A percentile compares a stretch with the other conserved stretches of the same genome.
These are phyloP conservation scores for Astropecten irregularis DNA, from an alignment of 53 echinoderm and acorn worm genomes.

Conservation along the genomic window DNA sequence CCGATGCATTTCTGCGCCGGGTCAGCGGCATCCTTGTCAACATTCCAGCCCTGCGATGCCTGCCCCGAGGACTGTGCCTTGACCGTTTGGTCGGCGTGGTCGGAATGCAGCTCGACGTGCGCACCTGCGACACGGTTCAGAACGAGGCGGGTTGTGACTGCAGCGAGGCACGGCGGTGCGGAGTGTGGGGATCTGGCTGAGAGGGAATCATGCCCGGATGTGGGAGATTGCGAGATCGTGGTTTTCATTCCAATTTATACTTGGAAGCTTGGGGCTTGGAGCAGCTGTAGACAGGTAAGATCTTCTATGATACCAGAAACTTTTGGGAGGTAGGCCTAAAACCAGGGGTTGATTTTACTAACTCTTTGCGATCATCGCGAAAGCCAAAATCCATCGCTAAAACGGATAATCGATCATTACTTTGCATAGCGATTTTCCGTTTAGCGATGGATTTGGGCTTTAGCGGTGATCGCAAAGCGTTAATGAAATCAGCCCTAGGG, in stretches of 20 bases:
- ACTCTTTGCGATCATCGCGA: too few species aligned
- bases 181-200: conserved; percentile 80
- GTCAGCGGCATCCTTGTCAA: neutral
- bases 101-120: conserved; percentile 81
- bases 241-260: conserved; percentile 63
- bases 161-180: conserved; percentile 64
- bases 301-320: neutral
- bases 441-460: too few species aligned
- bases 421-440: too few species aligned
- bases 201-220: conserved; percentile 44
- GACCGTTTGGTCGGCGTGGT: conserved; percentile 78
- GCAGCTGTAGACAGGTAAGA: conserved; percentile 91
- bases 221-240: conserved; percentile 71
- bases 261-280: conserved; percentile 94
- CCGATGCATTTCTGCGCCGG: conserved; percentile 66
- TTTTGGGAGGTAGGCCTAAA: too few species aligned
- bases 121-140: conserved; percentile 61
- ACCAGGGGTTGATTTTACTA: too few species aligned
- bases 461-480: too few species aligned
- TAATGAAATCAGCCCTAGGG: too few species aligned
- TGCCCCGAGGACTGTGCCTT: conserved; percentile 86
- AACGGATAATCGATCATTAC: too few species aligned
- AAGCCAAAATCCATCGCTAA: too few species aligned
- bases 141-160: conserved; percentile 67
- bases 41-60: conserved; percentile 38